These are phyloP conservation scores for Sardina pilchardus DNA, from an alignment of 2,113 vertebrate species.

Conservation along the genomic window DNA sequence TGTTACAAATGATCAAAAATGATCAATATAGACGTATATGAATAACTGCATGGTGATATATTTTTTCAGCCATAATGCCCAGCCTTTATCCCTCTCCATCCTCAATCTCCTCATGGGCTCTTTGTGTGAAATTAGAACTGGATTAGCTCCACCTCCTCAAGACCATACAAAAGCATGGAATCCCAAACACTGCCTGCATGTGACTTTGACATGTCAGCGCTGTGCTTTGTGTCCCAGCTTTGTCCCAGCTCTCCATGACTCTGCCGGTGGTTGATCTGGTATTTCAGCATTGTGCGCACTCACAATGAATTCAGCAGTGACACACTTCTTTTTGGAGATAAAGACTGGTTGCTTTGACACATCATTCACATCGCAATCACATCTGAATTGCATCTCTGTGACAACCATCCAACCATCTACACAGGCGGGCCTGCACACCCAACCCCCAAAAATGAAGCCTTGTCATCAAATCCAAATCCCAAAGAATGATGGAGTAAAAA, in stretches of 20 bases:
- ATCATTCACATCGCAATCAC: constrained; percentile 1
- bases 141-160: background rate
- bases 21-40: too few relatives aligned
- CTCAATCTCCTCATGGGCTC: background rate
- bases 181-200: too few relatives aligned
- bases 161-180: background rate
- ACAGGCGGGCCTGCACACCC: background rate
- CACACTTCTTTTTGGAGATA: background rate
- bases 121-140: constrained; percentile 1
- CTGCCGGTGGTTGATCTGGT: background rate
- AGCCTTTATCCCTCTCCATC: background rate
- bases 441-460: background rate
- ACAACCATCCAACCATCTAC: background rate
- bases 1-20: too few relatives aligned
- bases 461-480: background rate
- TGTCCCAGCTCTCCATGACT: background rate
- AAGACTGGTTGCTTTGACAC: background rate
- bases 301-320: background rate
- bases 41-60: too few relatives aligned
- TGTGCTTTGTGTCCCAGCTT: background rate
- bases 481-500: background rate
- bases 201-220: background rate
- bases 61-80: too few relatives aligned
- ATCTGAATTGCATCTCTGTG: background rate
- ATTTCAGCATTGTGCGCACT: background rate